Percentiles rank a stretch among this genome's conserved stretches.
These are phyloP conservation scores for Siphlonurus alternatus DNA, from an alignment of 2,888 invertebrate genomes.

Conservation along the genomic window DNA sequence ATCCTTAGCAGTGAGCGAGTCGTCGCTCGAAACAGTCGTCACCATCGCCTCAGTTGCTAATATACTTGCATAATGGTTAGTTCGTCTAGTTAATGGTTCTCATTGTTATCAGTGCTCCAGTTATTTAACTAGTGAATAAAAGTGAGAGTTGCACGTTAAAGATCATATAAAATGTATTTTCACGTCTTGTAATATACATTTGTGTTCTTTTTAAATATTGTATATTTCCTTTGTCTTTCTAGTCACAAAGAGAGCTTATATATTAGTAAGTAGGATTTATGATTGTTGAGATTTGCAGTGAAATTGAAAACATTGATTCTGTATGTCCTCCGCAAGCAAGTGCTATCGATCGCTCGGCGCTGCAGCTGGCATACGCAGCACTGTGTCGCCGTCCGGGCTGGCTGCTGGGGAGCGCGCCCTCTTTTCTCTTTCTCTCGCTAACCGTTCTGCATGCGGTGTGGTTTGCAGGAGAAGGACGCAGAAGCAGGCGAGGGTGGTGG, in stretches of 20 bases:
- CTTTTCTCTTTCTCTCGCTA: no score
- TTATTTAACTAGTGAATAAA: no score
- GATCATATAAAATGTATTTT: no score
- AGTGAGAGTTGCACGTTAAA: no score
- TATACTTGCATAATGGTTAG: background rate
- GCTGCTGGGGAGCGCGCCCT: no score
- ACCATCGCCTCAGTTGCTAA: background rate
- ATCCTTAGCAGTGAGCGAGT: background rate
- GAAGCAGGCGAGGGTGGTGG: constrained; percentile 44
- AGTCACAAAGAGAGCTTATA: no score
- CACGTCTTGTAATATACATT: no score
- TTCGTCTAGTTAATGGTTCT: no score
- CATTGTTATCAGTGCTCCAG: no score
- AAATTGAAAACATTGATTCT: background rate
- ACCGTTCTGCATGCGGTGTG: background rate
- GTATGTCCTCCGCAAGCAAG: background rate
- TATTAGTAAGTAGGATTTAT: no score
- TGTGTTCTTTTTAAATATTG: no score
- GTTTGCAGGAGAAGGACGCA: constrained; percentile 38
- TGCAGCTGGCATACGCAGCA: background rate
- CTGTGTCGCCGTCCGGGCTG: background rate
- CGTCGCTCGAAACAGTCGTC: background rate
- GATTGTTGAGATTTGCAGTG: background rate
- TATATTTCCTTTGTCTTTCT: no score
- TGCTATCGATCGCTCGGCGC: background rate